Evolutionary conservation across 2,797 vertebrate species (phyloP).

Genomic region (Channallabes apus): DNA sequence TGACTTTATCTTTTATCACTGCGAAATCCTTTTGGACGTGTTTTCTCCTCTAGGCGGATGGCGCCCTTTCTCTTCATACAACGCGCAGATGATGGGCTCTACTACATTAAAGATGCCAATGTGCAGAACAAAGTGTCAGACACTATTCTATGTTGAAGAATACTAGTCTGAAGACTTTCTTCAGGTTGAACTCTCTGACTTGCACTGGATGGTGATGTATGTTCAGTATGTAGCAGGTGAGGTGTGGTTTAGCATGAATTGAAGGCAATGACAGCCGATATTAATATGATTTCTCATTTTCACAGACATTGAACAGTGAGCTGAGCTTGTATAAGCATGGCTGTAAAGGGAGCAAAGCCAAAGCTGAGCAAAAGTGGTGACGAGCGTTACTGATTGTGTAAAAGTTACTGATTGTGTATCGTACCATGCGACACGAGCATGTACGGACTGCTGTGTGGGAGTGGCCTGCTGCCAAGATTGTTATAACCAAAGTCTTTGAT

Average conservation of each 20-base stretch:
- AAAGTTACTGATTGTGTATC: background rate
- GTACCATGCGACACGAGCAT: slow-evolving; percentile 3
- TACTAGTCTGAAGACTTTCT: background rate
- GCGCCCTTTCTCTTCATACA: background rate
- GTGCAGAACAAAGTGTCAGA: background rate
- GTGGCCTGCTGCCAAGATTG: background rate
- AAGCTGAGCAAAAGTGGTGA: background rate
- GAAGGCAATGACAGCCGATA: background rate
- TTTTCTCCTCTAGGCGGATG: background rate
- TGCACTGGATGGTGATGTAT: background rate
- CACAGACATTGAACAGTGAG: background rate
- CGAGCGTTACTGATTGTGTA: background rate
- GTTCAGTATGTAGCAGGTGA: background rate
- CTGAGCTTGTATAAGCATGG: background rate
- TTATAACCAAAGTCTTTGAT: background rate
- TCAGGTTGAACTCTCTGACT: background rate
- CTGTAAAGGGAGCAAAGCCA: background rate
- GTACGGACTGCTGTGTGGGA: background rate
- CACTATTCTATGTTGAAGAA: background rate
- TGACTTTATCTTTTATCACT: too few species aligned
- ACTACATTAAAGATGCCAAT: background rate
- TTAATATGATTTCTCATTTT: background rate
- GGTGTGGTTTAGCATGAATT: background rate
- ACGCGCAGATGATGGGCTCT: background rate
- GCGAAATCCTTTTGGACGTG: background rate